Conservation (phyloP, 1,140 invertebrate species). For the Scaptodrosophila lebanonensis region DNA sequence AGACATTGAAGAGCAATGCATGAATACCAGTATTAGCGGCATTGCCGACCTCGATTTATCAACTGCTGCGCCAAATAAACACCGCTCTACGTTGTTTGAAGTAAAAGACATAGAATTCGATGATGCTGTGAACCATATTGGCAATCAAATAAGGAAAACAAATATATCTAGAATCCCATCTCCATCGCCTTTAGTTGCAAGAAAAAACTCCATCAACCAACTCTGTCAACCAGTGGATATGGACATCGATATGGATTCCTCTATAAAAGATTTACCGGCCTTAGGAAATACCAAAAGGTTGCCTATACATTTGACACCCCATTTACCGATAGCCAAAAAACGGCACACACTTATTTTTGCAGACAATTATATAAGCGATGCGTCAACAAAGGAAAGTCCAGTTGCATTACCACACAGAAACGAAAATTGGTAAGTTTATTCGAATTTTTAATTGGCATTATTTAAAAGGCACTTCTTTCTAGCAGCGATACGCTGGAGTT, state of each 20-base stretch:
- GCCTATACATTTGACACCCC: conserved; percentile 43
- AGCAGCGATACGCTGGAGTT: not conserved
- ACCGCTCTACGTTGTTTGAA: no score
- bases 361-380: no score
- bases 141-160: no score
- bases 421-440: not conserved
- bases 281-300: conserved; percentile 22
- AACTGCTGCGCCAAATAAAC: no score
- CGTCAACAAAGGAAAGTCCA: not conserved
- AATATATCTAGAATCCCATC: no score
- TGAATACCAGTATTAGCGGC: no score
- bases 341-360: conserved; percentile 6
- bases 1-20: conserved; percentile 32
- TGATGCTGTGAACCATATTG: no score
- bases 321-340: conserved; percentile 51
- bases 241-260: conserved; percentile 9
- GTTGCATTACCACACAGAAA: conserved; percentile 8
- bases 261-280: no score
- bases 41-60: no score
- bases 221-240: conserved; percentile 9
- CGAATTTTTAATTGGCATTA: not conserved
- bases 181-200: no score
- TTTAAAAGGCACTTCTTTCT: not conserved
- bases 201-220: not conserved
- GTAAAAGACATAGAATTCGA: no score